Conservation (phyloP, 2,888 invertebrate species). For the Antitype chi region DNA sequence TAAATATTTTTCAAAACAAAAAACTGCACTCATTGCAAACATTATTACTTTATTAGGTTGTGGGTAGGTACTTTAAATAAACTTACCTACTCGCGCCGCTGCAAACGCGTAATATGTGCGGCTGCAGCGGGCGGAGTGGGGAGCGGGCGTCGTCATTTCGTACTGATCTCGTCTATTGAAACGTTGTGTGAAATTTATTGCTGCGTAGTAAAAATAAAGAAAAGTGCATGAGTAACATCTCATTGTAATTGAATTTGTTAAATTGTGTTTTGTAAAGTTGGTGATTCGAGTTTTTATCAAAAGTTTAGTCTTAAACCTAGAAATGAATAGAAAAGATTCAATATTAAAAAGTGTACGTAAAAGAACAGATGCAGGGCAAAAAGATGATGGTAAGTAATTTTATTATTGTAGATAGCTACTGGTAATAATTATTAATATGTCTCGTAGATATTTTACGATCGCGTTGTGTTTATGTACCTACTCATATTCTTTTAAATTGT, state of each 20-base stretch:
- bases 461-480: constrained; percentile 38
- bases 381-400: constrained; percentile 43
- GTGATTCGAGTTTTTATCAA: constrained; percentile 38
- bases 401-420: constrained; percentile 42
- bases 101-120: constrained; percentile 33
- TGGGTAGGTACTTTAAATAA: constrained; percentile 32
- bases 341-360: constrained; percentile 44
- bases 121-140: constrained; percentile 41
- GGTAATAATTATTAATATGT: constrained; percentile 42
- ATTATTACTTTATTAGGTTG: constrained; percentile 46
- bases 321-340: constrained; percentile 43
- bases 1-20: constrained; percentile 31
- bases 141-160: constrained; percentile 40
- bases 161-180: constrained; percentile 44
- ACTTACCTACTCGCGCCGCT: constrained; percentile 42
- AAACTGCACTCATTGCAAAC: constrained; percentile 36
- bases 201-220: constrained; percentile 37
- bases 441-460: constrained; percentile 44
- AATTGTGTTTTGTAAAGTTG: constrained; percentile 39
- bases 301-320: constrained; percentile 41
- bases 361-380: constrained; percentile 42
- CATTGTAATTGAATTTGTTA: constrained; percentile 38
- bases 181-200: constrained; percentile 38
- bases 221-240: constrained; percentile 37
- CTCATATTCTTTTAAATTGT: too few relatives aligned